phyloP scores from a whole-genome alignment of 2,888 invertebrate species.

The Sepioteuthis lessoniana region DNA sequence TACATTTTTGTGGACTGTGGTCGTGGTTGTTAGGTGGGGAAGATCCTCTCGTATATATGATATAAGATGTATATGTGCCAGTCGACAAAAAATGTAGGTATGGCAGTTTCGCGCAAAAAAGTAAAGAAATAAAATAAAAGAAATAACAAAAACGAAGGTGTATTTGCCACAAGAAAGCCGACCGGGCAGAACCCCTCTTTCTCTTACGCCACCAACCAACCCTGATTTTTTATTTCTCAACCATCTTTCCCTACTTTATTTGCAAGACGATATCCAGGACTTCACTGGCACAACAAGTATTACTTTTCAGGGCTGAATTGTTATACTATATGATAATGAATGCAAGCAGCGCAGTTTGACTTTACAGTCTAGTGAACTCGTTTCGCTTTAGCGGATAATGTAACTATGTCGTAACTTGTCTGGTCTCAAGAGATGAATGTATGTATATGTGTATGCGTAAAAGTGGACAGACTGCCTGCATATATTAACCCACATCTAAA shows the following conservation, averaged over 20 bases:
- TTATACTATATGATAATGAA: neutral
- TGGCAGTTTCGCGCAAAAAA: neutral
- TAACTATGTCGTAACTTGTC: neutral
- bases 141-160: neutral
- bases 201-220: neutral
- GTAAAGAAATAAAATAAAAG: neutral
- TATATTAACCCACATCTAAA: neutral
- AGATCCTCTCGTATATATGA: neutral
- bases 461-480: neutral
- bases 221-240: neutral
- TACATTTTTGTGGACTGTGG: neutral
- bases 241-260: neutral
- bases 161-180: neutral
- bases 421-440: neutral
- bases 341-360: neutral
- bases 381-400: conserved; percentile 20
- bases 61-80: neutral
- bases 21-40: no score
- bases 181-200: neutral
- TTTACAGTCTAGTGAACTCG: neutral
- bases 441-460: neutral
- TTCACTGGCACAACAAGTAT: neutral
- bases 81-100: neutral
- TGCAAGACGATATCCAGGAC: neutral
- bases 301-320: neutral